A percentile compares a stretch with the other conserved stretches of the same genome.
Conservation (phyloP, 2,888 invertebrate species). For the Pheosia gnoma region DNA sequence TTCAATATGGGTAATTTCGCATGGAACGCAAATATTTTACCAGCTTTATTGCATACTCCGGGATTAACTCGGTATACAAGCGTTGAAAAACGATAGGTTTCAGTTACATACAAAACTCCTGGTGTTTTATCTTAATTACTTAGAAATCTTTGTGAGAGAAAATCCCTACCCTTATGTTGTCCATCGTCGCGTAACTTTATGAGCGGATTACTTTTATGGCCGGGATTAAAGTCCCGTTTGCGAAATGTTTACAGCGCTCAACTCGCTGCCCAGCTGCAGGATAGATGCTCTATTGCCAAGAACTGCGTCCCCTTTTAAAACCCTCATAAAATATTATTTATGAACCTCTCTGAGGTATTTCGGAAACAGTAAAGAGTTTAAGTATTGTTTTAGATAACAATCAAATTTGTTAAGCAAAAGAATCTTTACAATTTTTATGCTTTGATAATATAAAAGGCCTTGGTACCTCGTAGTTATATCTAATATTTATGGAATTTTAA, state of each 20-base stretch:
- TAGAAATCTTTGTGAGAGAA: constrained; percentile 79
- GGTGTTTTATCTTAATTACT: constrained; percentile 83
- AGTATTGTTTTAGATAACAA: constrained; percentile 15
- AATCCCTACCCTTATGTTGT: constrained; percentile 82
- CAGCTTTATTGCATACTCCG: constrained; percentile 80
- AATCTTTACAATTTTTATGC: constrained; percentile 51
- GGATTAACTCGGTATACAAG: constrained; percentile 81
- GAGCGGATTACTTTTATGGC: constrained; percentile 83
- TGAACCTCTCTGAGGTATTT: constrained; percentile 20
- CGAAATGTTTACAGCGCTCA: constrained; percentile 78
- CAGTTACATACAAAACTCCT: constrained; percentile 76
- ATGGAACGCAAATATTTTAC: constrained; percentile 80
- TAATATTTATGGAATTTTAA: constrained; percentile 64
- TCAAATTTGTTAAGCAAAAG: constrained; percentile 32
- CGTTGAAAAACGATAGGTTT: constrained; percentile 75
- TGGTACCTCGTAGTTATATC: constrained; percentile 50
- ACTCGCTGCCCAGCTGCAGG: constrained; percentile 62
- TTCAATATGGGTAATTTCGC: constrained; percentile 83
- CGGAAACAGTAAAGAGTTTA: constrained; percentile 15
- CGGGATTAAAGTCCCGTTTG: constrained; percentile 80
- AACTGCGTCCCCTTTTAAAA: constrained; percentile 21
- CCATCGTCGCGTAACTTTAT: constrained; percentile 83
- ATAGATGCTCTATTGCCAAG: constrained; percentile 26
- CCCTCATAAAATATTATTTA: constrained; percentile 24
- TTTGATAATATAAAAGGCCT: constrained; percentile 54